phyloP scores from a whole-genome alignment of 1,140 invertebrate species.

The Drosophila paulistorum region DNA sequence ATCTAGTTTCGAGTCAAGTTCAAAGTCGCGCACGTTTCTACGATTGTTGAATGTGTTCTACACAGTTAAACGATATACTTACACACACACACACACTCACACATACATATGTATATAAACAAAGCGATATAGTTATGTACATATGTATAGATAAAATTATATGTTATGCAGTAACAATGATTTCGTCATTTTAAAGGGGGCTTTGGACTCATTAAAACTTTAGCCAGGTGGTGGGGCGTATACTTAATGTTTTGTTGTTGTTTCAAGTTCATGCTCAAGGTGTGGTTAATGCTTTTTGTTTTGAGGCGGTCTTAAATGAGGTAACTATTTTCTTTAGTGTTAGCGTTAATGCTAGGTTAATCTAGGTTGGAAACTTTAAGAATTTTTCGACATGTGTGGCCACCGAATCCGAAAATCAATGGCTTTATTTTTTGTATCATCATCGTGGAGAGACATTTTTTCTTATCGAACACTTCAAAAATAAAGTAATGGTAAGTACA shows the following conservation, averaged over 20 bases:
- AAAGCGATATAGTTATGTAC: no score
- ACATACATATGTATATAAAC: neutral
- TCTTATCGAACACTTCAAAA: neutral
- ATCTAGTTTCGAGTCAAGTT: conserved; percentile 32
- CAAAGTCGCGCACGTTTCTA: conserved; percentile 23
- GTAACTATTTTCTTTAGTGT: neutral
- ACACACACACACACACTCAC: no score
- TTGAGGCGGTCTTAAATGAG: neutral
- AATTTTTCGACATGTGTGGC: neutral
- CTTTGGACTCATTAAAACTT: conserved; percentile 13
- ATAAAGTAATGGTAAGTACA: neutral
- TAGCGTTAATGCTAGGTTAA: neutral
- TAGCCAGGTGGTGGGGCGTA: neutral
- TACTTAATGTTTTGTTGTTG: neutral
- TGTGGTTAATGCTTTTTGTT: neutral
- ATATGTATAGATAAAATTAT: neutral
- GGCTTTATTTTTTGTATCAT: neutral
- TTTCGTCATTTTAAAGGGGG: conserved; percentile 7
- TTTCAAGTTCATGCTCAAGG: conserved; percentile 8
- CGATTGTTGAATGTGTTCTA: conserved; percentile 1
- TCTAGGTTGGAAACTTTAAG: neutral
- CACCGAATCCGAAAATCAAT: neutral
- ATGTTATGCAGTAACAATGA: conserved; percentile 5
- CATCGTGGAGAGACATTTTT: neutral
- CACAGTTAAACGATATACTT: neutral